Conservation (phyloP, 2,113 vertebrate genomes). For the Plecturocebus donacophilus region DNA sequence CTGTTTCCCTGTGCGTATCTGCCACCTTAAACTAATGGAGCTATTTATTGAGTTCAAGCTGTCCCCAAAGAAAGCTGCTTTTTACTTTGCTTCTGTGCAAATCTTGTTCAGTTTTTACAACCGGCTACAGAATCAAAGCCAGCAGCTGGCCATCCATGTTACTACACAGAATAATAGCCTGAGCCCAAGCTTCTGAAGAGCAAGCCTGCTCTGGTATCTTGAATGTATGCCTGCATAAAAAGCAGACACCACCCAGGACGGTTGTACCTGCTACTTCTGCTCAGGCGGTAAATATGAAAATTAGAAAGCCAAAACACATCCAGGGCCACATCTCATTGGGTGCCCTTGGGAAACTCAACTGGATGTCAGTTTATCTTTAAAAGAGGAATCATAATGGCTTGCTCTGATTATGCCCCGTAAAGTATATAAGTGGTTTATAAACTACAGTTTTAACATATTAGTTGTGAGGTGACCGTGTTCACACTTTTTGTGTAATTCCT, state of each 20-base stretch:
- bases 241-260: not conserved
- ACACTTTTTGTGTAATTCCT: not conserved
- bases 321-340: not conserved
- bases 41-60: constrained; percentile 33
- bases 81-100: constrained; percentile 41
- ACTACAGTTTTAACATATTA: not conserved
- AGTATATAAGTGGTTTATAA: not conserved
- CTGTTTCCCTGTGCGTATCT: not conserved
- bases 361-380: not conserved
- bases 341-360: not conserved
- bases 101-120: constrained; percentile 15
- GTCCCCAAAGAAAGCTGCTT: constrained; percentile 13
- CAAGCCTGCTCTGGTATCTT: not conserved
- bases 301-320: not conserved
- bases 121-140: not conserved
- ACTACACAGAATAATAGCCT: not conserved
- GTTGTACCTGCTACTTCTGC: not conserved
- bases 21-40: constrained; percentile 9
- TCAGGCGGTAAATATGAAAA: not conserved
- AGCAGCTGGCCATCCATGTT: not conserved
- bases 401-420: not conserved
- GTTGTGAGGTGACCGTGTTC: not conserved
- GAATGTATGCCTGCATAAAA: not conserved
- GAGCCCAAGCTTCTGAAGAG: not conserved
- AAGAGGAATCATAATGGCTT: not conserved